Evolutionary conservation across 2,888 invertebrate genomes (phyloP).

Genomic region (Hanleya hanleyi): DNA sequence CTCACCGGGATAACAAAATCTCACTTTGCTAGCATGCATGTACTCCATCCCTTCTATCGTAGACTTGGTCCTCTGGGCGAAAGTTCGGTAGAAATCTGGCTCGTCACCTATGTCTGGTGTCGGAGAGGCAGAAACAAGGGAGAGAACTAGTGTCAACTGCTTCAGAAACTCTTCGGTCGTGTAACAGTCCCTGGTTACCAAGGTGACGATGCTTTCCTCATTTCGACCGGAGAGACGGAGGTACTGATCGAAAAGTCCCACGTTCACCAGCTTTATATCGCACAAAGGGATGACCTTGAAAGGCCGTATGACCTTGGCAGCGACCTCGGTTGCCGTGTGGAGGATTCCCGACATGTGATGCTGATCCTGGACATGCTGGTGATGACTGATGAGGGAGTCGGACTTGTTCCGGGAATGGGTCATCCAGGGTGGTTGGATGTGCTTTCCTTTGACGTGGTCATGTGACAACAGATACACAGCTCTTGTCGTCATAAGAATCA

Average conservation of each 20-base stretch:
- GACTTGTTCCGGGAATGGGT: constrained; percentile 66
- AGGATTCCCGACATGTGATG: constrained; percentile 51
- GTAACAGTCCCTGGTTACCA: constrained; percentile 57
- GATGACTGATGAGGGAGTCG: constrained; percentile 60
- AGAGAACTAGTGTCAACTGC: constrained; percentile 55
- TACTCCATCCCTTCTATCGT: constrained; percentile 64
- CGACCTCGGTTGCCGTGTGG: constrained; percentile 25
- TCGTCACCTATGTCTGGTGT: constrained; percentile 63
- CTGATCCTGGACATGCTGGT: constrained; percentile 35
- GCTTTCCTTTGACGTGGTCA: constrained; percentile 37
- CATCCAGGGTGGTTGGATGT: constrained; percentile 58
- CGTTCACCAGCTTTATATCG: constrained; percentile 63
- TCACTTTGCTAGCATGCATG: constrained; percentile 62
- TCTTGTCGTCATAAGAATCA: constrained; percentile 66
- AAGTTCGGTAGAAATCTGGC: constrained; percentile 66
- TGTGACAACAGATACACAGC: constrained; percentile 68
- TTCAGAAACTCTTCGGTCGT: constrained; percentile 57
- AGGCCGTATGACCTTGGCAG: constrained; percentile 46
- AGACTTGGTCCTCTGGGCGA: constrained; percentile 53
- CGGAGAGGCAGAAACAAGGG: constrained; percentile 53
- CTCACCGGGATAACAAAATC: constrained; percentile 69
- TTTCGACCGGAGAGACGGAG: constrained; percentile 63
- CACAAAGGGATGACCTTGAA: constrained; percentile 57
- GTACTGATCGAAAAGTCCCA: constrained; percentile 70
- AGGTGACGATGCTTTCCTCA: constrained; percentile 56